phyloP scores from a whole-genome alignment of 1,140 invertebrate genomes.

The Leptinotarsa defecta region DNA sequence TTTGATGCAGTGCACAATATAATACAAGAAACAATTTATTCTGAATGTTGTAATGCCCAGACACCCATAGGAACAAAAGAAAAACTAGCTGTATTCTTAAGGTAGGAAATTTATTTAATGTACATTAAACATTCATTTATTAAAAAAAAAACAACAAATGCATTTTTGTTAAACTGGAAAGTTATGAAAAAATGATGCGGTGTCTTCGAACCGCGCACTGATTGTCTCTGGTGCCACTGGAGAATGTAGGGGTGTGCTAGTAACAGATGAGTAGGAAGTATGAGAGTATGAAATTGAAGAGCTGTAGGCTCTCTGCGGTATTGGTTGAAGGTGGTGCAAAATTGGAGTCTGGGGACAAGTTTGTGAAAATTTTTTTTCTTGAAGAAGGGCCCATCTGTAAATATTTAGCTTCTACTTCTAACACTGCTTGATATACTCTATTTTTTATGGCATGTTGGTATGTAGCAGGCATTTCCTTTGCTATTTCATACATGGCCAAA shows the following conservation, averaged over 20 bases:
- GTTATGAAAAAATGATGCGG: background rate
- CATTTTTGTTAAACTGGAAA: no score
- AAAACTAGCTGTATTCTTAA: constrained; percentile 20
- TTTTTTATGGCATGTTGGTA: constrained; percentile 6
- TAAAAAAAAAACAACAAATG: no score
- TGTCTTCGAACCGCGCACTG: background rate
- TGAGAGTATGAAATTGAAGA: background rate
- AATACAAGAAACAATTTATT: background rate
- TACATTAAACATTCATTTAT: no score
- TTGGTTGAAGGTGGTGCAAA: constrained; percentile 20
- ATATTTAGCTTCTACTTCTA: constrained; percentile 18
- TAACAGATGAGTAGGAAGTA: constrained; percentile 10
- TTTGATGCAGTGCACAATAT: constrained; percentile 5
- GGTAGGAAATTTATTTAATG: background rate
- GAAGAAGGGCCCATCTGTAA: constrained; percentile 13
- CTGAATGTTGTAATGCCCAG: background rate
- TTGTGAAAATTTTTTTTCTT: constrained; percentile 16
- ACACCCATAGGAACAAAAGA: background rate
- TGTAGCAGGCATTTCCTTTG: constrained; percentile 4
- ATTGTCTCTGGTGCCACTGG: background rate
- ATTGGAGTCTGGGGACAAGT: constrained; percentile 3
- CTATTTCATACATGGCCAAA: constrained; percentile 9
- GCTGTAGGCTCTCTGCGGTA: constrained; percentile 12
- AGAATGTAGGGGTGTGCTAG: constrained; percentile 12
- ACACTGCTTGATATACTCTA: background rate